Evolutionary conservation across 2,888 invertebrate genomes (phyloP).

Genomic region (Drosophila lacicola): DNA sequence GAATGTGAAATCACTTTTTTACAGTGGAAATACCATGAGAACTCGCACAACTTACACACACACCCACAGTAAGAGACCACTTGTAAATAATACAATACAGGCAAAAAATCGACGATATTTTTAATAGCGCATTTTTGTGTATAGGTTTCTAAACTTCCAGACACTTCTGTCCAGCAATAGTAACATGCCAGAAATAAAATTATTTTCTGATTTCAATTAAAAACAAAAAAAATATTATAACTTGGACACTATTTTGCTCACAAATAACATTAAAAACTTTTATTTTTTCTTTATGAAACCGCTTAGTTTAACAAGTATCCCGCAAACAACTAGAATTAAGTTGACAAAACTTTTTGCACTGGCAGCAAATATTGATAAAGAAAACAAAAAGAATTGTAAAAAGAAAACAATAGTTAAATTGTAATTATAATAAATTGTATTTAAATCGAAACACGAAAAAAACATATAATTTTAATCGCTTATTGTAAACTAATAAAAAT

Average conservation of each 20-base stretch:
- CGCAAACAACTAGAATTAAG: slow-evolving; percentile 50
- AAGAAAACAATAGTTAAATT: slow-evolving; percentile 83
- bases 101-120: slow-evolving; percentile 53
- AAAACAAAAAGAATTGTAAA: slow-evolving; percentile 69
- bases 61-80: slow-evolving; percentile 47
- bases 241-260: slow-evolving; percentile 56
- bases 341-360: slow-evolving; percentile 82
- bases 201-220: slow-evolving; percentile 62
- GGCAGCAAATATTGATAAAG: slow-evolving; percentile 77
- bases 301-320: slow-evolving; percentile 26
- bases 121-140: slow-evolving; percentile 70
- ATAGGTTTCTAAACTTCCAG: slow-evolving; percentile 54
- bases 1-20: slow-evolving; percentile 63
- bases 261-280: slow-evolving; percentile 63
- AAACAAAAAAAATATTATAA: slow-evolving; percentile 35
- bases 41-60: slow-evolving; percentile 57
- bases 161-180: slow-evolving; percentile 32
- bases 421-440: slow-evolving; percentile 80
- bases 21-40: slow-evolving; percentile 62
- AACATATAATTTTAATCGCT: slow-evolving; percentile 75
- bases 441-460: slow-evolving; percentile 60
- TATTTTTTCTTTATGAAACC: slow-evolving; percentile 73
- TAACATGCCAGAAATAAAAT: slow-evolving; percentile 74
- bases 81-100: slow-evolving; percentile 68
- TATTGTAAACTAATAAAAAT: slow-evolving; percentile 83